Conservation (phyloP, 23 tunicate genomes). For the Trididemnum nubilum region DNA sequence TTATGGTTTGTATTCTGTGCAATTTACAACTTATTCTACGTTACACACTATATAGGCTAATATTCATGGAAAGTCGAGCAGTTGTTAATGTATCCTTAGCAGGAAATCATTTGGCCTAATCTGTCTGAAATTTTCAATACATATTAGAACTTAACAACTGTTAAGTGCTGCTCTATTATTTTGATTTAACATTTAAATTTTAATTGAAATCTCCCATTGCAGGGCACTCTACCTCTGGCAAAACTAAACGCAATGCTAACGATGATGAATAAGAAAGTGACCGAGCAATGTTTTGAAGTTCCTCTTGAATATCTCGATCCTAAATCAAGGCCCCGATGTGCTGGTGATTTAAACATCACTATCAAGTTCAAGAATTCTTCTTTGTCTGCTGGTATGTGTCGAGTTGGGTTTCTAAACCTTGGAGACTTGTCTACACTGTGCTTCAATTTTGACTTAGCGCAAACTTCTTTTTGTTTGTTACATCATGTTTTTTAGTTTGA, state of each 20-base stretch:
- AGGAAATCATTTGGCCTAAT: too few relatives aligned
- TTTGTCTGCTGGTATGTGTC: slow-evolving; percentile 3
- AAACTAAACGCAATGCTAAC: slow-evolving; percentile 58
- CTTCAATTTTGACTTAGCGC: background rate
- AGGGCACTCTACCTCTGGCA: slow-evolving; percentile 71
- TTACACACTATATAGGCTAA: too few relatives aligned
- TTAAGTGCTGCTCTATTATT: too few relatives aligned
- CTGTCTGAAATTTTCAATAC: too few relatives aligned
- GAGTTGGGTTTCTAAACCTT: background rate
- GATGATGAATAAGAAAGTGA: slow-evolving; percentile 30
- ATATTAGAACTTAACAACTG: too few relatives aligned
- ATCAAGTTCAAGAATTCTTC: slow-evolving; percentile 43
- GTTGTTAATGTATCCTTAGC: too few relatives aligned
- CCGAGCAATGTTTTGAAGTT: slow-evolving; percentile 60
- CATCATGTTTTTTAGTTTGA: background rate
- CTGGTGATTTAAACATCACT: slow-evolving; percentile 49
- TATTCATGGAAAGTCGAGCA: too few relatives aligned
- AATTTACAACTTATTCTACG: too few relatives aligned
- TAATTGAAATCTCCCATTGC: background rate
- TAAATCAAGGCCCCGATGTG: slow-evolving; percentile 18
- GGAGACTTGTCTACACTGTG: background rate
- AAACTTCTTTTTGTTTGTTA: background rate
- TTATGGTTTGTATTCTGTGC: too few relatives aligned
- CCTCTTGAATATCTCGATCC: slow-evolving; percentile 59
- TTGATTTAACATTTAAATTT: background rate